A percentile compares a stretch with the other conserved stretches of the same genome.
phyloP scores from a whole-genome alignment of 2,888 invertebrate species.

The Harpalus rufipes region DNA sequence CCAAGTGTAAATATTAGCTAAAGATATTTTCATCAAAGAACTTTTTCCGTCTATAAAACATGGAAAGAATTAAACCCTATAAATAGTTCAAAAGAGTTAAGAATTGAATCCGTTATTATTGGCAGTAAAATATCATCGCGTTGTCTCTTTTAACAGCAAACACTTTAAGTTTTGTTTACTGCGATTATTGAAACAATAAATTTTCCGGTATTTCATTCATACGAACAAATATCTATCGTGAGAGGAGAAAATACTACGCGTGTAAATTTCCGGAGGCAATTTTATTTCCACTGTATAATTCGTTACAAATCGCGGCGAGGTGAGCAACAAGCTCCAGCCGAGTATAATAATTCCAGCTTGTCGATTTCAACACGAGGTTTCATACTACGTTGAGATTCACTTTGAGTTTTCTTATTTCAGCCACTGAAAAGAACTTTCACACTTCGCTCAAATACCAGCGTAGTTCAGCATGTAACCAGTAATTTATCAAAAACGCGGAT shows the following conservation, averaged over 20 bases:
- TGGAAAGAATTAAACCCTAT: background rate
- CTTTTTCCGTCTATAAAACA: background rate
- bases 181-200: conserved; percentile 24
- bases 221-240: conserved; percentile 14
- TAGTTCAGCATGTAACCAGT: no score
- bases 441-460: no score
- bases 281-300: conserved; percentile 48
- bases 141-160: background rate
- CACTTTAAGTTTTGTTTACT: conserved; percentile 3
- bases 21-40: no score
- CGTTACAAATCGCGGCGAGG: conserved; percentile 27
- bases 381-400: background rate
- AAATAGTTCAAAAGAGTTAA: conserved; percentile 3
- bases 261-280: conserved; percentile 44
- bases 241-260: conserved; percentile 29
- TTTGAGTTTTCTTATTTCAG: background rate
- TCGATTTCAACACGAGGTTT: conserved; percentile 20
- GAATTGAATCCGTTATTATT: background rate
- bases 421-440: background rate
- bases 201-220: conserved; percentile 27
- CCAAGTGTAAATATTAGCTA: no score
- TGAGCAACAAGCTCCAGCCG: conserved; percentile 42
- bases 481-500: no score
- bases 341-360: conserved; percentile 43
- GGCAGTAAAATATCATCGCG: background rate